These are phyloP conservation scores for Diorhabda elongata DNA, from an alignment of 1,140 invertebrate genomes.

Conservation along the genomic window DNA sequence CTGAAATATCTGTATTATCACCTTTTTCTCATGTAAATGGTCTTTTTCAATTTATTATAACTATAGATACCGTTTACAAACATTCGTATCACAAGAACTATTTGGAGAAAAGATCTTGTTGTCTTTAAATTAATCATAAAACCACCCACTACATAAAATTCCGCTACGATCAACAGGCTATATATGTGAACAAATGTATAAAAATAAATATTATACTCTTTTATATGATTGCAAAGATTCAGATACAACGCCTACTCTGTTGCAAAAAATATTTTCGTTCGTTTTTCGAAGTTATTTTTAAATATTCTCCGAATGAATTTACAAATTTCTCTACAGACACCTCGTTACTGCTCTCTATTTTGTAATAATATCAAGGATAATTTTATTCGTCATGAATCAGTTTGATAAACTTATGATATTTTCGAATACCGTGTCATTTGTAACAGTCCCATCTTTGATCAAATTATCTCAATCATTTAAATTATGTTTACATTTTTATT, in stretches of 20 bases:
- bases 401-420: neutral
- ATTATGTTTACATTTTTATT: too few relatives aligned
- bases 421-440: constrained; percentile 4
- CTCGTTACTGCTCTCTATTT: neutral
- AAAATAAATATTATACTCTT: neutral
- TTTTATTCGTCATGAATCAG: neutral
- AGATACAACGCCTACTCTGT: neutral
- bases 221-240: neutral
- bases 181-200: neutral
- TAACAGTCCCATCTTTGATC: neutral
- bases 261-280: neutral
- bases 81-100: too few relatives aligned
- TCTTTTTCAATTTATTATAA: too few relatives aligned
- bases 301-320: neutral
- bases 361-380: constrained; percentile 3
- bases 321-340: neutral
- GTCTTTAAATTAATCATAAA: neutral
- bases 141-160: neutral
- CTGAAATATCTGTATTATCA: too few relatives aligned
- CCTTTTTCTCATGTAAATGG: too few relatives aligned
- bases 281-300: neutral
- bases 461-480: too few relatives aligned
- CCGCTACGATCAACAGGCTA: neutral
- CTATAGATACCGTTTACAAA: too few relatives aligned
- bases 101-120: too few relatives aligned